phyloP scores from a whole-genome alignment of 2,888 invertebrate species.

The Andrena minutula region DNA sequence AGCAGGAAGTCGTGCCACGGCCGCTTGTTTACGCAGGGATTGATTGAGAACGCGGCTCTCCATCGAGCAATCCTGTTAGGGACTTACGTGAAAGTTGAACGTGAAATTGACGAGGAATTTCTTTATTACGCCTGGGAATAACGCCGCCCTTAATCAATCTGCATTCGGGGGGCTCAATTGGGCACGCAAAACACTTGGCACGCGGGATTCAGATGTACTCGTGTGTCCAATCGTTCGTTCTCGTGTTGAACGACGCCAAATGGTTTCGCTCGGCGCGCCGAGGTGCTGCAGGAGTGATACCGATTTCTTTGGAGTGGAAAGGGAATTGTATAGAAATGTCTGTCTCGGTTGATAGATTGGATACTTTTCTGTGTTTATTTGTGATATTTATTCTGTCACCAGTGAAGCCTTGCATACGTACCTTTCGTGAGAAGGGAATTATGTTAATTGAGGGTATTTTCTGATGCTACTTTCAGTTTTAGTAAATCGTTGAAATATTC shows the following conservation, averaged over 20 bases:
- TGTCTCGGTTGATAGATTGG: no score
- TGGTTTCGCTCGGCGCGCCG: no score
- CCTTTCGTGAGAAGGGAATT: no score
- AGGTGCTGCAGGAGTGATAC: no score
- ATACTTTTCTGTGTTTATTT: no score
- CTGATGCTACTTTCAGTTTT: no score
- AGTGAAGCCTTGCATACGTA: no score
- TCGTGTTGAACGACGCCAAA: background rate
- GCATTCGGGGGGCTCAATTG: background rate
- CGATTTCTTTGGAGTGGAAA: no score
- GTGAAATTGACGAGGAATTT: conserved; percentile 30
- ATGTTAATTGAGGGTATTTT: no score
- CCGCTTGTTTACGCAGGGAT: conserved; percentile 71
- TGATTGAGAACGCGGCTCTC: conserved; percentile 75
- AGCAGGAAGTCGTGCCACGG: conserved; percentile 49
- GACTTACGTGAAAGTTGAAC: conserved; percentile 39
- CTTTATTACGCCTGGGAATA: conserved; percentile 28
- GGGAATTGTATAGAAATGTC: no score
- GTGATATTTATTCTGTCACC: no score
- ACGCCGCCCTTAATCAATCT: conserved; percentile 7
- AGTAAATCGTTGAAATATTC: no score
- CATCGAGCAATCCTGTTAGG: conserved; percentile 67
- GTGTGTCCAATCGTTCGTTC: background rate
- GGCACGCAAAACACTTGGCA: background rate
- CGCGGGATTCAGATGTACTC: background rate